These are phyloP conservation scores for Oscheius sp. DNA, from an alignment of 2,888 invertebrate species.

Conservation along the genomic window DNA sequence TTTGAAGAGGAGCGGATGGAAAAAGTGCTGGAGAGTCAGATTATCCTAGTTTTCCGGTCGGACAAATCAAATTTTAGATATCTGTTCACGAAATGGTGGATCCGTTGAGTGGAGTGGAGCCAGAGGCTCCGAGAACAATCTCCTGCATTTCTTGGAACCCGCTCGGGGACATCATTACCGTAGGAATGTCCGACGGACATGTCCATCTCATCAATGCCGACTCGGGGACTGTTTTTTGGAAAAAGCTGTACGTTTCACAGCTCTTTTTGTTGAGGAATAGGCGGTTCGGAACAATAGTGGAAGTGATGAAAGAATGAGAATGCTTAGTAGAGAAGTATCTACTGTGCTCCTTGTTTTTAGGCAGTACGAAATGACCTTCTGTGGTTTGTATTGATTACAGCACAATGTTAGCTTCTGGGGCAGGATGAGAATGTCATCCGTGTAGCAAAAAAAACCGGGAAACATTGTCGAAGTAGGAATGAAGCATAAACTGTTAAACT, in stretches of 20 bases:
- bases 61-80: constrained; percentile 3
- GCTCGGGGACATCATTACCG: constrained; percentile 59
- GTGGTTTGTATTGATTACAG: no score
- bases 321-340: no score
- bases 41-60: background rate
- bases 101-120: background rate
- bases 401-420: no score
- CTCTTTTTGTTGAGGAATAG: no score
- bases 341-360: no score
- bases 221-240: constrained; percentile 40
- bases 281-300: no score
- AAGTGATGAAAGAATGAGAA: no score
- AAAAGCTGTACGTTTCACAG: constrained; percentile 21
- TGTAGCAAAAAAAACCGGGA: no score
- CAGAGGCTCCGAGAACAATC: constrained; percentile 15
- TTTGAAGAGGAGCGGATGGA: constrained; percentile 62
- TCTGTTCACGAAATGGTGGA: constrained; percentile 13
- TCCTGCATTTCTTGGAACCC: constrained; percentile 49
- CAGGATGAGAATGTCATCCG: no score
- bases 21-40: constrained; percentile 66
- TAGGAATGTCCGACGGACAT: constrained; percentile 55
- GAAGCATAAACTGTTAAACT: no score
- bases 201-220: constrained; percentile 60
- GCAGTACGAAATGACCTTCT: no score
- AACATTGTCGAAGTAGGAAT: no score